These are phyloP conservation scores for Melinaea menophilus DNA, from an alignment of 2,888 invertebrate genomes.

Conservation along the genomic window DNA sequence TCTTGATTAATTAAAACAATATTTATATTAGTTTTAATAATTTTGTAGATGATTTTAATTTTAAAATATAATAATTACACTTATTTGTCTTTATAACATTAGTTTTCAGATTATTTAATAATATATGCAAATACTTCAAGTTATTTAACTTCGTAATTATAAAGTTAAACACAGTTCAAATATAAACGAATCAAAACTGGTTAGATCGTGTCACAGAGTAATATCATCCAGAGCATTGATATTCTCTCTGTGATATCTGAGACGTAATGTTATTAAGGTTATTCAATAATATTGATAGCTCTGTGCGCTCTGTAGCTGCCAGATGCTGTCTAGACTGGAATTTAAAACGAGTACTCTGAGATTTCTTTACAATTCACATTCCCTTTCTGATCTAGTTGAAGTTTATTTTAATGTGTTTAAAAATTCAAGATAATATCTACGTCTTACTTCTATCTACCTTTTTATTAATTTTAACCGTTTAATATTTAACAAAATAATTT, in stretches of 20 bases:
- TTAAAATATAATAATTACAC: too few relatives aligned
- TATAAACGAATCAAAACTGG: not conserved
- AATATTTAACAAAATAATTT: too few relatives aligned
- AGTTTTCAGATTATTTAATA: too few relatives aligned
- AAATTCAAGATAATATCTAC: not conserved
- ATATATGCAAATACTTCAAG: too few relatives aligned
- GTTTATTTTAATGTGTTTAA: constrained; percentile 11
- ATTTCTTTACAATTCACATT: constrained; percentile 41
- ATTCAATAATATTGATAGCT: constrained; percentile 44
- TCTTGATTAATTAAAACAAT: too few relatives aligned
- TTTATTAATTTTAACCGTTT: not conserved
- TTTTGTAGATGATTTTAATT: too few relatives aligned
- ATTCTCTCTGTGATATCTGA: constrained; percentile 17
- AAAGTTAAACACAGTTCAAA: too few relatives aligned
- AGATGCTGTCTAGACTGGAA: constrained; percentile 50
- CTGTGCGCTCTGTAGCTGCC: constrained; percentile 39
- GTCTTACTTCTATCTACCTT: too few relatives aligned
- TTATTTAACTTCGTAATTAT: too few relatives aligned
- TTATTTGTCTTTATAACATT: too few relatives aligned
- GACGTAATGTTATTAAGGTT: constrained; percentile 39
- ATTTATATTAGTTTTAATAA: too few relatives aligned
- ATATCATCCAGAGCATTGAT: not conserved
- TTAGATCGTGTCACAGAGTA: too few relatives aligned
- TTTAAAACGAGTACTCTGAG: constrained; percentile 37
- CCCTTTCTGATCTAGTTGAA: constrained; percentile 33